A percentile compares a stretch with the other conserved stretches of the same genome.
Evolutionary conservation across 2,113 vertebrate genomes (phyloP).

Genomic region (Sinocyclocheilus grahami): DNA sequence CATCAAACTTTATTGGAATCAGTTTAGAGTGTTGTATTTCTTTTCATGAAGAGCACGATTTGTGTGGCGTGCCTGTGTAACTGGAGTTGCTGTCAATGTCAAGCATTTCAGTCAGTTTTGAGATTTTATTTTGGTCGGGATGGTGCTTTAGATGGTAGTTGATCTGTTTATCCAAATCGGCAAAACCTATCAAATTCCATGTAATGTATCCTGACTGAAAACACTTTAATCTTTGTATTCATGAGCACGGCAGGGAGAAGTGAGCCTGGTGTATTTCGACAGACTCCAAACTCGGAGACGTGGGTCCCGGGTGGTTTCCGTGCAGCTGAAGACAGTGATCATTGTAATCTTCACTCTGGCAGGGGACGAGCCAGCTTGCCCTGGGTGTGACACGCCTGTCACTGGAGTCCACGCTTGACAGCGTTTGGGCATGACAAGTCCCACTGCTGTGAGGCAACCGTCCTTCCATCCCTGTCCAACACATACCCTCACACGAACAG

Average conservation of each 20-base stretch:
- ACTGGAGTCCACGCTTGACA: slow-evolving; percentile 70
- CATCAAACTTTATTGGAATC: neutral
- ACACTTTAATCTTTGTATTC: slow-evolving; percentile 11
- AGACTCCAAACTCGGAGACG: slow-evolving; percentile 29
- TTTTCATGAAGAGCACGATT: neutral
- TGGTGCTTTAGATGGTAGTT: neutral
- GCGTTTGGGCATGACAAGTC: slow-evolving; percentile 71
- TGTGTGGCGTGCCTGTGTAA: neutral
- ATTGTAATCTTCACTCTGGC: slow-evolving; percentile 68
- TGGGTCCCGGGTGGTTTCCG: slow-evolving; percentile 54
- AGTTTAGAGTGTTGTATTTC: neutral
- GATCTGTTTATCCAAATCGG: neutral
- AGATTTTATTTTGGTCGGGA: neutral
- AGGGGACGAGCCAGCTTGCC: slow-evolving; percentile 68
- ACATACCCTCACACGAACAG: slow-evolving; percentile 48
- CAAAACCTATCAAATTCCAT: slow-evolving; percentile 15
- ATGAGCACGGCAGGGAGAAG: neutral
- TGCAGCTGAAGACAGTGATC: slow-evolving; percentile 66
- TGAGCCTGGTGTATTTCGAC: slow-evolving; percentile 34
- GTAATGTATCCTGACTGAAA: neutral
- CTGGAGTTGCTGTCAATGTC: neutral
- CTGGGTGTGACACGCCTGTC: slow-evolving; percentile 70
- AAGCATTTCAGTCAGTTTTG: neutral
- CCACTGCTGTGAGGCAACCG: slow-evolving; percentile 67
- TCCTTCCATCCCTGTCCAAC: slow-evolving; percentile 60